Base-by-base conservation (phyloP, 2,888 invertebrate genomes). In the Agrypnus murinus region DNA sequence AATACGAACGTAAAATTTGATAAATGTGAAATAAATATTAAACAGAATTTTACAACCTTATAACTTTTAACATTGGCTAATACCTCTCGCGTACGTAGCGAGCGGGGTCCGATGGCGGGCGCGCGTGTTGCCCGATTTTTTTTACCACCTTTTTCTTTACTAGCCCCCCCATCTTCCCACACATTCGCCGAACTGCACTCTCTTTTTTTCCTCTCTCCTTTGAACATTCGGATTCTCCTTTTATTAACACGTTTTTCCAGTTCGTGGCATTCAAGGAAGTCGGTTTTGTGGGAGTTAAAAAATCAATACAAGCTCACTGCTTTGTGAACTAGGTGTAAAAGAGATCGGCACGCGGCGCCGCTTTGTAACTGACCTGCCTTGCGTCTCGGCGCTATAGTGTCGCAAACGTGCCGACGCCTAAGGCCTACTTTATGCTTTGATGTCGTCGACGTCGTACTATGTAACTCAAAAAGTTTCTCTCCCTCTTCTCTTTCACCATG, bases 1-100 rank as follows among this genome's bases (percentile, higher is more conserved):
- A 65, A 74, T 74, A 80, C 84, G 81, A 80, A 80, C 83, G 84
- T 85, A 84, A 84, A 84, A 84, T 84, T 84, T 85, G 85, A 85
- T 85, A 83, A 85, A 85, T 85, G 85, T 75, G 84, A 83, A 84
- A 84, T 85, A 84, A 84, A 84, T 85, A 84, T 84, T 84, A 84
- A 84, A 81, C 83, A 79, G 81, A 83, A 83, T 82, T 83, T 81
- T 72, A 64, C 65, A 62, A 66, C 65, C 60, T 65, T 66, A 70
- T 66, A 57, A 70, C 70, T 70, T 66, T 62, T 69, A 66, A 45
- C 45, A 25, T 57, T 48, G 65, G 58, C 58, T 65, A 65, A 65
- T 48, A 36, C 34, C 19, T 17, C 25, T 8, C 25, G 19, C 31
- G 12, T 40, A 40, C 6, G 17, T 8, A 10, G 19, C 31, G 12